Evolutionary conservation across 2,113 vertebrate genomes (phyloP).

Genomic region (Lampris incognitus): DNA sequence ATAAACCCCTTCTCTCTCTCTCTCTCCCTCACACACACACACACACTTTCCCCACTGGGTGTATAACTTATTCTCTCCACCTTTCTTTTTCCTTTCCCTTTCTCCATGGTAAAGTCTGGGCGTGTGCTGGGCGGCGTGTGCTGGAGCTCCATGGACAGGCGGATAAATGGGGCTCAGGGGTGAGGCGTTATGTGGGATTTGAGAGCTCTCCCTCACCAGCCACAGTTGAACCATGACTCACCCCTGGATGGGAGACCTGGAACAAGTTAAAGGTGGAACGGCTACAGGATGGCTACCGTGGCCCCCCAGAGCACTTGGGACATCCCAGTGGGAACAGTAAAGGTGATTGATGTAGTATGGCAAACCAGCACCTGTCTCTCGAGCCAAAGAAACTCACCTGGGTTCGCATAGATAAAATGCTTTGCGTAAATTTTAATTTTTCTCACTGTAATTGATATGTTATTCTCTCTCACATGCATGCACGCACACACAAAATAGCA

Average conservation of each 20-base stretch:
- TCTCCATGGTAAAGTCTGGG: slow-evolving; percentile 40
- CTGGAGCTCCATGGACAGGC: slow-evolving; percentile 5
- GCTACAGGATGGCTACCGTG: slow-evolving; percentile 44
- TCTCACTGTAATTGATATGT: slow-evolving; percentile 27
- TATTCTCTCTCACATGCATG: background rate
- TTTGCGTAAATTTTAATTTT: background rate
- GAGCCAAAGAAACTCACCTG: slow-evolving; percentile 33
- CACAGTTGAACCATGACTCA: slow-evolving; percentile 54
- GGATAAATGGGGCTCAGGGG: slow-evolving; percentile 60
- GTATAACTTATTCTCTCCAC: slow-evolving; percentile 61
- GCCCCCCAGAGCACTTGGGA: slow-evolving; percentile 9
- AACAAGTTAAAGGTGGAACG: slow-evolving; percentile 57
- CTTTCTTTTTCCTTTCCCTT: background rate
- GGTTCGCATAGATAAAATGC: slow-evolving; percentile 12
- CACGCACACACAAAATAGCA: slow-evolving; percentile 17
- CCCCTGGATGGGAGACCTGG: slow-evolving; percentile 17
- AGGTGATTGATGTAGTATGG: slow-evolving; percentile 46
- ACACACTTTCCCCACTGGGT: slow-evolving; percentile 23
- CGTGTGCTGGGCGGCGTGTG: slow-evolving; percentile 16
- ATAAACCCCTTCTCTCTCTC: slow-evolving; percentile 42
- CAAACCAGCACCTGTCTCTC: slow-evolving; percentile 38
- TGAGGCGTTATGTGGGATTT: slow-evolving; percentile 54
- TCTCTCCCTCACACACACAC: background rate
- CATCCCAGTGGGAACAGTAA: slow-evolving; percentile 36
- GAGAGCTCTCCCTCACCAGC: slow-evolving; percentile 19